phyloP scores from a whole-genome alignment of 1,140 invertebrate species.

The Lutraria rhynchaena region DNA sequence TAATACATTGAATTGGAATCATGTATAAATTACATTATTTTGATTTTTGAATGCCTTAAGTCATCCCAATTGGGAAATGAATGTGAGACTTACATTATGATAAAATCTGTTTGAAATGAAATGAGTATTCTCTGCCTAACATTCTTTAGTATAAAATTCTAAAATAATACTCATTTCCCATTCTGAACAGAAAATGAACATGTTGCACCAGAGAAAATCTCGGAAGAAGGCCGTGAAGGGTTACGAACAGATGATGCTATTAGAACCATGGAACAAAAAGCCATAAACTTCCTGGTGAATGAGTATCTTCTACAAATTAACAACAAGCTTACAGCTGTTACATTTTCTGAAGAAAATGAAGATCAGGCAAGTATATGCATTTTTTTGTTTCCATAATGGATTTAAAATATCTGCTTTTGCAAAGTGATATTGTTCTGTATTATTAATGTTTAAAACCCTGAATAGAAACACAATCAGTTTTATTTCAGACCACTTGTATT shows the following conservation, averaged over 20 bases:
- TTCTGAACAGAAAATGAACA: conserved; percentile 87
- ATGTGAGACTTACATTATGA: neutral
- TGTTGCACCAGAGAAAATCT: conserved; percentile 83
- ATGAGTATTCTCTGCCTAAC: no score
- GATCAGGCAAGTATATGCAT: conserved; percentile 86
- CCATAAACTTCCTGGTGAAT: conserved; percentile 94
- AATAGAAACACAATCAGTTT: neutral
- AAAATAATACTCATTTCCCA: no score
- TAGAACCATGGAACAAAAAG: conserved; percentile 92
- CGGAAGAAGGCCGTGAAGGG: conserved; percentile 62
- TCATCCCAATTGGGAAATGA: neutral
- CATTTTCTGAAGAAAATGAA: conserved; percentile 96
- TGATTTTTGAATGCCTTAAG: no score
- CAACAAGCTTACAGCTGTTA: conserved; percentile 95
- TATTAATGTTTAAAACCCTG: neutral
- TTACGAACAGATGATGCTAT: conserved; percentile 84
- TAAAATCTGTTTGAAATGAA: neutral
- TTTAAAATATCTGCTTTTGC: no score
- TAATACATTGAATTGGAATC: neutral
- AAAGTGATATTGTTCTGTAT: neutral
- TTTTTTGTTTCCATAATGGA: conserved; percentile 7
- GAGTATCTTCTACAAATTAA: conserved; percentile 91
- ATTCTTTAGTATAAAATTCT: no score
- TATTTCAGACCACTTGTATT: neutral
- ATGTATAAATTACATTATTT: no score